A percentile compares a stretch with the other conserved stretches of the same genome.
Conservation (phyloP, 2,888 invertebrate species). For the Tuberolachnus salignus region DNA sequence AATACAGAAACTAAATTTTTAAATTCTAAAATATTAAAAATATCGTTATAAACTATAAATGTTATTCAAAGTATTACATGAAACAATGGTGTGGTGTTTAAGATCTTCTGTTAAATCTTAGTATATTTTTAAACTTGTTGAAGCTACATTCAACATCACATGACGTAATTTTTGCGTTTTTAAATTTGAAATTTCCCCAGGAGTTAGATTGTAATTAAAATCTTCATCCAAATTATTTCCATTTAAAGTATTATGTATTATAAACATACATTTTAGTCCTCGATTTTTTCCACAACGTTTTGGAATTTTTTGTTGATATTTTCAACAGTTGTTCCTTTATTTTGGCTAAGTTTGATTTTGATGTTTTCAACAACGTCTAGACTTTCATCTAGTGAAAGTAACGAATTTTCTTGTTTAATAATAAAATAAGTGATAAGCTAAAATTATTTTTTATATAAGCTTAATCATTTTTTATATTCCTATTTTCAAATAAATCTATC, state of each 20-base stretch:
- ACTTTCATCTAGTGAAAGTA: neutral
- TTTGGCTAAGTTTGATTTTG: neutral
- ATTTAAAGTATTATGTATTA: neutral
- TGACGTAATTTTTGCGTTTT: neutral
- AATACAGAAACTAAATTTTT: too few species aligned
- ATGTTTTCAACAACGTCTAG: neutral
- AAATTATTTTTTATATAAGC: neutral
- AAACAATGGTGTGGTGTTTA: too few species aligned
- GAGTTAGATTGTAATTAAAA: slow-evolving; percentile 1
- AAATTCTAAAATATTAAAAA: too few species aligned
- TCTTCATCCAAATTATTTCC: neutral
- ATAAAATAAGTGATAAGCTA: neutral
- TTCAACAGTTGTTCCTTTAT: neutral
- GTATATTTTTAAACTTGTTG: neutral
- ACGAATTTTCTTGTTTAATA: neutral
- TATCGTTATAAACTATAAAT: too few species aligned
- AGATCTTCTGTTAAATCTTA: neutral
- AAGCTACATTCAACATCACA: neutral
- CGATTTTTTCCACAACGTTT: neutral
- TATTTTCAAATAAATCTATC: slow-evolving; percentile 10
- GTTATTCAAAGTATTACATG: too few species aligned
- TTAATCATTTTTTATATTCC: slow-evolving; percentile 6
- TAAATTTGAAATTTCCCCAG: neutral
- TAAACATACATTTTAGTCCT: neutral
- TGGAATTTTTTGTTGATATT: neutral